Percentiles rank a stretch among this genome's conserved stretches.
Evolutionary conservation across 2,888 invertebrate species (phyloP).

Genomic region (Heliconius ethilla): DNA sequence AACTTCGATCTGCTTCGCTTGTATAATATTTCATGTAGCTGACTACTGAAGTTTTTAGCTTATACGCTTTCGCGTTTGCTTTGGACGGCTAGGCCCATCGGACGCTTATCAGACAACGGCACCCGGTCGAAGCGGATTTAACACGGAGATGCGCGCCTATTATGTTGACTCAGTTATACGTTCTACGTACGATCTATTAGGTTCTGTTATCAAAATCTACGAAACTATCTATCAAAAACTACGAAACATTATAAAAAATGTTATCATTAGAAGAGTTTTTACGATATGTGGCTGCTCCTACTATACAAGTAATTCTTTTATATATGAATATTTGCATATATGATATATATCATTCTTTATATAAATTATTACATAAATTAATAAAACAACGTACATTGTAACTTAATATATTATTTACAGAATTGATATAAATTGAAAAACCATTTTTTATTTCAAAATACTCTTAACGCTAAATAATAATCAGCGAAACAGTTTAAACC

Average conservation of each 20-base stretch:
- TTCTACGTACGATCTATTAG: slow-evolving; percentile 11
- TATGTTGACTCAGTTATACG: slow-evolving; percentile 51
- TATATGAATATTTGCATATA: too few species aligned
- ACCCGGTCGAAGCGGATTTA: slow-evolving; percentile 72
- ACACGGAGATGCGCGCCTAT: slow-evolving; percentile 67
- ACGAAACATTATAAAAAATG: background rate
- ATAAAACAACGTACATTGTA: background rate
- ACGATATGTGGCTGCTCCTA: too few species aligned
- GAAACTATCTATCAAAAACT: too few species aligned
- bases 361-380: background rate
- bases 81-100: slow-evolving; percentile 49
- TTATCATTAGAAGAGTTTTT: background rate
- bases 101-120: slow-evolving; percentile 72
- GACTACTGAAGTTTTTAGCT: background rate
- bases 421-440: background rate
- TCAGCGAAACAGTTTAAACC: background rate
- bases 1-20: background rate
- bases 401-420: background rate
- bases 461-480: background rate
- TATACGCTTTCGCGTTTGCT: slow-evolving; percentile 28
- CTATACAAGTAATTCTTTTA: too few species aligned
- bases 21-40: background rate
- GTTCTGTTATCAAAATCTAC: slow-evolving; percentile 12
- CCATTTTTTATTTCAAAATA: background rate
- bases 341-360: too few species aligned